A percentile compares a stretch with the other conserved stretches of the same genome.
phyloP scores from a whole-genome alignment of 2,797 vertebrate species.

The Sparidentex hasta region DNA sequence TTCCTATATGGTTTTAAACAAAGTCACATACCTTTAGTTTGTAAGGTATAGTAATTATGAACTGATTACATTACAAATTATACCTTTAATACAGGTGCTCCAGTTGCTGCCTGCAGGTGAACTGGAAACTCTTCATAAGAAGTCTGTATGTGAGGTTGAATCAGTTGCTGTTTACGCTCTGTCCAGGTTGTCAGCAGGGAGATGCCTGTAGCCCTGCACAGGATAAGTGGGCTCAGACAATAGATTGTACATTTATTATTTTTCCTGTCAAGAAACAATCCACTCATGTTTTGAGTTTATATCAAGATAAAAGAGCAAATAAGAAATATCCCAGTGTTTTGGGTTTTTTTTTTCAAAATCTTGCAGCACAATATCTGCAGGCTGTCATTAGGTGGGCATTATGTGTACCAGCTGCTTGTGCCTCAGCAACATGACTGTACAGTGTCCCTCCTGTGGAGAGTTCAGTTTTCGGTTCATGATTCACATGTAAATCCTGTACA shows the following conservation, averaged over 20 bases:
- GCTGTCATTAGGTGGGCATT: slow-evolving; percentile 39
- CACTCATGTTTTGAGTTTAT: not conserved
- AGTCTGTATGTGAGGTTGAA: slow-evolving; percentile 12
- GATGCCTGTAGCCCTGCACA: not conserved
- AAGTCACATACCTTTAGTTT: too few relatives aligned
- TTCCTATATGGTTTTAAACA: too few relatives aligned
- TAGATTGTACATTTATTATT: slow-evolving; percentile 11
- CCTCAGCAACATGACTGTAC: slow-evolving; percentile 7
- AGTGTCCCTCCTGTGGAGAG: slow-evolving; percentile 10
- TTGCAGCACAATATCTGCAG: slow-evolving; percentile 29
- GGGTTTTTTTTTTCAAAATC: slow-evolving; percentile 17
- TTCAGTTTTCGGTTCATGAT: not conserved
- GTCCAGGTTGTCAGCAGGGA: not conserved
- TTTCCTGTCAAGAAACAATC: slow-evolving; percentile 10
- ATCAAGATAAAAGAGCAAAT: not conserved
- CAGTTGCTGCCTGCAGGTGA: not conserved
- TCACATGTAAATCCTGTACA: not conserved
- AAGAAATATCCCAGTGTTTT: slow-evolving; percentile 17
- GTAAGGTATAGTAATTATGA: too few relatives aligned
- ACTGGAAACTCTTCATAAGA: slow-evolving; percentile 21
- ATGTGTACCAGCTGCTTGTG: slow-evolving; percentile 5
- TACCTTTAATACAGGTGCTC: too few relatives aligned
- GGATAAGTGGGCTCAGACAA: slow-evolving; percentile 21
- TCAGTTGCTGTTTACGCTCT: not conserved
- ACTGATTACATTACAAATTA: too few relatives aligned